These are phyloP conservation scores for Mohoua ochrocephala DNA, from an alignment of 2,113 vertebrate species.

Conservation along the genomic window DNA sequence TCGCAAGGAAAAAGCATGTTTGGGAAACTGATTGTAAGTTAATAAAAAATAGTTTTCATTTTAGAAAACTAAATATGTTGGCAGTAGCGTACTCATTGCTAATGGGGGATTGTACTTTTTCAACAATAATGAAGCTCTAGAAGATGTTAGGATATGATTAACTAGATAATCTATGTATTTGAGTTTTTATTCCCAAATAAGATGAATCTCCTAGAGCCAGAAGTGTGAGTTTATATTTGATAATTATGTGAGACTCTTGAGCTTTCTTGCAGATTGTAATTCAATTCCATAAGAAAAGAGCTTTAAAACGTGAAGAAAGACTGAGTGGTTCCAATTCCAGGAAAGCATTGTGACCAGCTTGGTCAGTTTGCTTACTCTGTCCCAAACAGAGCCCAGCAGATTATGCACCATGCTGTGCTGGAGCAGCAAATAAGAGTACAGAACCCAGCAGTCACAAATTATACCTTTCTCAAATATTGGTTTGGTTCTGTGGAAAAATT, in stretches of 20 bases:
- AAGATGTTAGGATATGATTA: slow-evolving; percentile 14
- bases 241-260: slow-evolving; percentile 51
- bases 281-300: slow-evolving; percentile 32
- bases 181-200: slow-evolving; percentile 56
- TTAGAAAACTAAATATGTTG: slow-evolving; percentile 16
- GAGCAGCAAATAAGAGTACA: not conserved
- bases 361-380: not conserved
- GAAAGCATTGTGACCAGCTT: not conserved
- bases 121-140: not conserved
- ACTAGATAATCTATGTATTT: slow-evolving; percentile 49
- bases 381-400: not conserved
- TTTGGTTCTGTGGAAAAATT: not conserved
- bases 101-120: slow-evolving; percentile 25
- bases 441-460: not conserved
- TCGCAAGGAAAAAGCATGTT: not conserved
- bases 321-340: slow-evolving; percentile 9
- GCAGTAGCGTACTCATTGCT: not conserved
- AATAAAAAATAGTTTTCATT: slow-evolving; percentile 43
- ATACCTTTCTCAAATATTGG: not conserved
- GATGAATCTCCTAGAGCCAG: not conserved
- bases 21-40: not conserved
- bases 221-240: slow-evolving; percentile 57
- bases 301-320: slow-evolving; percentile 27
- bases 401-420: not conserved
- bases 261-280: slow-evolving; percentile 46